Base-by-base conservation (phyloP, 1,140 invertebrate genomes). In the Marisa cornuarietis region DNA sequence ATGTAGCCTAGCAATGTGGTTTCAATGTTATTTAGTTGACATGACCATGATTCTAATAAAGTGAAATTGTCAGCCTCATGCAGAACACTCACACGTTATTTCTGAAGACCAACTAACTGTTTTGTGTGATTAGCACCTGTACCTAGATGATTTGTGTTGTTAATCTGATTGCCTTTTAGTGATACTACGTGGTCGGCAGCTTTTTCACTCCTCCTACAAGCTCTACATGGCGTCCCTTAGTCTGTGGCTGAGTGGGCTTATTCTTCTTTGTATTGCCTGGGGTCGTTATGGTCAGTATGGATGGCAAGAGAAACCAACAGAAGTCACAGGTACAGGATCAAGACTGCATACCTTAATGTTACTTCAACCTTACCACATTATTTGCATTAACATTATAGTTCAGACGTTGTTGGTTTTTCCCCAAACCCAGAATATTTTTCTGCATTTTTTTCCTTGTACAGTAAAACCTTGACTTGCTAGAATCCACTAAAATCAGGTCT, bases 121-220 rank as follows among this genome's bases (percentile, higher is more conserved):
- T 0, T 42, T 42, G 31, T 42, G 62, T 63, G 18, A 63, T 18
- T 18, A 63, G 18, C 62, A 63, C 18, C n/a, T 63, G n/a, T n/a
- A 63, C 62, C 2, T 63, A 18, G 62, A 7, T 4, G 62, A n/a
- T 63, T 7, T 2, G 7, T 63, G 18, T 20, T 20, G 62, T 63
- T 18, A 2, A 63, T 63, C n/a, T 63, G 18, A 18, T 26, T 77
- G 18, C 14, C 18, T 42, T 78, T n/a, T 89, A 93, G 93, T 94
- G 77, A 93, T 96, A 86, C 89, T 97, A 9, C 94, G 94, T 81
- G 92, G 93, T 2, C 91, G 95, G 54, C 95, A 96, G 87, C 90
- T 98, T 2, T 92, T 97, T 66, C 96, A 98, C 88, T 92, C 95
- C 3, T 97, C 96, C 0, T 98, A 97, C 90, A 96, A 96, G 88